Evolutionary conservation across 2,888 invertebrate species (phyloP), one percentile per base, ranked within the genome.

Genomic region (Panopea generosa): DNA sequence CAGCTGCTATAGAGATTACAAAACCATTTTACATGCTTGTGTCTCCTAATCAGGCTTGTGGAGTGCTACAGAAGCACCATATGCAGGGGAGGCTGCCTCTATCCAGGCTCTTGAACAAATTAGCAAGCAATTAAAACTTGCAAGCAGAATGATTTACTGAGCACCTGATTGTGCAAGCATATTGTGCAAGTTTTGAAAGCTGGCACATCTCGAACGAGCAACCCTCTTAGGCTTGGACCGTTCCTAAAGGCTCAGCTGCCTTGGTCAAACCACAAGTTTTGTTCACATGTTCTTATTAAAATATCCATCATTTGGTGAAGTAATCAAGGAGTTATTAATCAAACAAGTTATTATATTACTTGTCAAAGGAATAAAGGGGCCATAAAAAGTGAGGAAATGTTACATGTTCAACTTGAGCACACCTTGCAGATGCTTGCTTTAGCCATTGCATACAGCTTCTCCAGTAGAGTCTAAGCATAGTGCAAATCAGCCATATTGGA

Each of bases 1-100:
- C 90, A 90, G 90, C 90, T 90, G 90, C 85, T 70, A 57, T 79
- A 77, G 52, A 40, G 69, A 63, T 77, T 65, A 65, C 65, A n/a
- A 68, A 57, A 66, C 50, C 70, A 75, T 75, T 77, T 77, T 68
- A 78, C 68, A 66, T 79, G 81, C 74, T 72, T 75, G 67, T 80
- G 76, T 78, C 74, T 68, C 79, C 68, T 80, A 82, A 82, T 83
- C 82, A 81, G 71, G 70, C 75, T 73, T 79, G 62, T 73, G 67
- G 84, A 82, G 77, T 77, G 84, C 69, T 81, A 66, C 76, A 69
- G 59, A 70, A 65, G 72, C 66, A 84, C 84, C 88, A 87, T 85
- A 83, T 87, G 85, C 87, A 84, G 27, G 74, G 59, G 76, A 7
- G 69, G 38, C 71, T 81, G 80, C 47, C 81, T 65, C 24, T 59